Evolutionary conservation across 2,888 invertebrate genomes (phyloP).

Genomic region (Epiblema foenella): DNA sequence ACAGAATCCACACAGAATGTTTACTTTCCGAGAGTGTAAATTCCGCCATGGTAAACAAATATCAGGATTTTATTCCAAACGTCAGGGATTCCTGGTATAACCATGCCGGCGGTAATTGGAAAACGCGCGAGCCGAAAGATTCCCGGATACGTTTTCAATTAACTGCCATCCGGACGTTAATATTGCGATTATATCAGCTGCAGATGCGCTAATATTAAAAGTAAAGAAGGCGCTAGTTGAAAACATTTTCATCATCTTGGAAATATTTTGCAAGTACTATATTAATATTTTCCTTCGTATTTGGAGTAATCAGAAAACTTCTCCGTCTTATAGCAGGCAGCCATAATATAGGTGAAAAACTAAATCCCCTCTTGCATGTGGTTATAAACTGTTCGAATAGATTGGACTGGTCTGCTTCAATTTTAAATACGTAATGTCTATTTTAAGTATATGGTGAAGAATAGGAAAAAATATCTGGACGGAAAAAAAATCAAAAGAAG

Average conservation of each 20-base stretch:
- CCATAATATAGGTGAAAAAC: too few species aligned
- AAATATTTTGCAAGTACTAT: constrained; percentile 9
- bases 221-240: constrained; percentile 5
- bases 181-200: constrained; percentile 30
- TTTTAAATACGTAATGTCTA: too few species aligned
- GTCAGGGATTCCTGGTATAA: neutral
- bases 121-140: constrained; percentile 30
- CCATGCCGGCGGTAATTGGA: constrained; percentile 27
- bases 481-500: too few species aligned
- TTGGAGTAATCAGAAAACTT: neutral
- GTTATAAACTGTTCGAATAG: too few species aligned
- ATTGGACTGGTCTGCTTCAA: too few species aligned
- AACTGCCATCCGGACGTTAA: constrained; percentile 31
- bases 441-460: too few species aligned
- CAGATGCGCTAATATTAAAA: constrained; percentile 8
- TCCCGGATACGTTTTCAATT: constrained; percentile 40
- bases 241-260: constrained; percentile 19
- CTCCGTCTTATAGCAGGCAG: too few species aligned
- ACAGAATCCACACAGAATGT: too few species aligned
- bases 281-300: too few species aligned
- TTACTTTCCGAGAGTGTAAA: neutral
- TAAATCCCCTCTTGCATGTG: too few species aligned
- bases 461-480: too few species aligned
- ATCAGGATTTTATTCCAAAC: too few species aligned
- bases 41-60: neutral